A percentile compares a stretch with the other conserved stretches of the same genome.
Evolutionary conservation across 2,797 vertebrate species (phyloP).

Genomic region (Loriculus beryllinus): DNA sequence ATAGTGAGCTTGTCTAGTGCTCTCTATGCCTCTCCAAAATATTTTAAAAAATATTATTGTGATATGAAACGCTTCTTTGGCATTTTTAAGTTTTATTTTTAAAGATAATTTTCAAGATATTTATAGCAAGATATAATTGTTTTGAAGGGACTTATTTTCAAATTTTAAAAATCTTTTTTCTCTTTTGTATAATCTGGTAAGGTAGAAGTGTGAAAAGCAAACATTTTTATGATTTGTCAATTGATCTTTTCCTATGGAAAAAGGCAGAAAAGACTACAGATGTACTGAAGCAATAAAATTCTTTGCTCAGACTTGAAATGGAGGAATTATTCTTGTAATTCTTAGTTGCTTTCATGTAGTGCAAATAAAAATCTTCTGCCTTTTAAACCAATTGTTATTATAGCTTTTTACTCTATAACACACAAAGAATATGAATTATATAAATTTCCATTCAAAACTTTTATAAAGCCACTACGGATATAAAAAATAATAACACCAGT

Average conservation of each 20-base stretch:
- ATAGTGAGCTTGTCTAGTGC: neutral
- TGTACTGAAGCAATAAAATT: neutral
- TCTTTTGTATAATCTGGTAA: neutral
- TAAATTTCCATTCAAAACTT: neutral
- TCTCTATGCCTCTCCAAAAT: neutral
- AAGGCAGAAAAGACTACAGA: neutral
- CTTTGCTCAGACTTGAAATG: neutral
- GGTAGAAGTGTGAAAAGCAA: neutral
- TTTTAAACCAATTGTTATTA: neutral
- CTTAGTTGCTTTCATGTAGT: neutral
- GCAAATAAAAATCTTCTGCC: neutral
- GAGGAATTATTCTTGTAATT: neutral
- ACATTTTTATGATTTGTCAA: neutral
- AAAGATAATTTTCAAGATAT: neutral
- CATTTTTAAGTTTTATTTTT: neutral
- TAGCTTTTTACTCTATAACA: neutral
- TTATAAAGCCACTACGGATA: neutral
- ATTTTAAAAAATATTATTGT: neutral
- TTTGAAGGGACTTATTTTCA: neutral
- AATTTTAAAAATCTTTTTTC: neutral
- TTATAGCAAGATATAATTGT: neutral
- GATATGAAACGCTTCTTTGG: neutral
- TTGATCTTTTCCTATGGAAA: neutral
- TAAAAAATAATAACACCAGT: neutral
- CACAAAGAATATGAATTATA: neutral